phyloP scores from a whole-genome alignment of 2,888 invertebrate species.

The Orthonevra nobilis region DNA sequence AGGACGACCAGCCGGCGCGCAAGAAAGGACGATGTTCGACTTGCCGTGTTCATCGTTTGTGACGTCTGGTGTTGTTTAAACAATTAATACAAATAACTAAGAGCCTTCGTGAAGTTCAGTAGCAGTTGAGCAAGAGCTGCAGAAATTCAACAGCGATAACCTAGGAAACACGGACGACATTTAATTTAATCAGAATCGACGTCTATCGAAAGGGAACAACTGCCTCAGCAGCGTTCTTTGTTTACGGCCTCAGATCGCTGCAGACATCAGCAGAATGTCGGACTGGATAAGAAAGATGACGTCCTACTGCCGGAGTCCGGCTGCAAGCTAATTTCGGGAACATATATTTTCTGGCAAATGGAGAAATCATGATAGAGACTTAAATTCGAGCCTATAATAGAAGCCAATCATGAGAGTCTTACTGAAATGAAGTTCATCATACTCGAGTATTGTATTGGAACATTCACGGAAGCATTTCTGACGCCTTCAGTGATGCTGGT shows the following conservation, averaged over 20 bases:
- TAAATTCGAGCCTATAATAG: conserved; percentile 81
- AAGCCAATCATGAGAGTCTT: conserved; percentile 77
- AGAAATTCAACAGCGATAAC: conserved; percentile 19
- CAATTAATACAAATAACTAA: conserved; percentile 55
- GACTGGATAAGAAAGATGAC: conserved; percentile 96
- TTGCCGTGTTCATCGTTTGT: conserved; percentile 51
- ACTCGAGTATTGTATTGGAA: conserved; percentile 94
- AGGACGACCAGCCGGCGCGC: conserved; percentile 97
- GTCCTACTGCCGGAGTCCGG: conserved; percentile 97
- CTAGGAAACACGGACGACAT: conserved; percentile 1
- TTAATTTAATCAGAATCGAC: conserved; percentile 40
- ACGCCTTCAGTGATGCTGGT: conserved; percentile 98
- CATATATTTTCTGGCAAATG: conserved; percentile 98
- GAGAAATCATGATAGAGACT: conserved; percentile 95
- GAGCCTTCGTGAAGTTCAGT: conserved; percentile 63
- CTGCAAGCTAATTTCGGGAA: conserved; percentile 95
- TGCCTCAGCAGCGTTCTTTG: conserved; percentile 45
- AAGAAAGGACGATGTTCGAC: conserved; percentile 92
- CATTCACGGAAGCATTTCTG: conserved; percentile 87
- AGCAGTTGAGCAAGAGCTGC: conserved; percentile 56
- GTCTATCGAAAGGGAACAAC: conserved; percentile 41
- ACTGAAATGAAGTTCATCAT: conserved; percentile 97
- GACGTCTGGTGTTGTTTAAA: conserved; percentile 55
- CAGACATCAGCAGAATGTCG: conserved; percentile 87
- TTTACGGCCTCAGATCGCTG: too few species aligned